These are phyloP conservation scores for Chondrilla cf. caribensis DNA, from an alignment of 37 sponge, comb jelly and placozoan species.

Conservation along the genomic window DNA sequence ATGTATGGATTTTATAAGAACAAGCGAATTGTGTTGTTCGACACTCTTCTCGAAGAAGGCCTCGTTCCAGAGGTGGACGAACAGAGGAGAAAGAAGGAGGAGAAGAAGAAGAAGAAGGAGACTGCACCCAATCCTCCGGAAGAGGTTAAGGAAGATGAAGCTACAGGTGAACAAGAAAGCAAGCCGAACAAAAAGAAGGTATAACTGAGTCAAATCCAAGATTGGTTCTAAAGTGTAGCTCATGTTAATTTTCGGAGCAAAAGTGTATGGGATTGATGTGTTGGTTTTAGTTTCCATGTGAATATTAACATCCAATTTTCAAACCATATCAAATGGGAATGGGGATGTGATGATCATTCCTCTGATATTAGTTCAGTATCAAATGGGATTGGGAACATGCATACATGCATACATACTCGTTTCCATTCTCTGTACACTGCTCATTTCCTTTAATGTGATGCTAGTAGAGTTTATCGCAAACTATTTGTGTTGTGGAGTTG, in stretches of 20 bases:
- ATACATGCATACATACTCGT: too few species aligned
- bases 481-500: too few species aligned
- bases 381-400: too few species aligned
- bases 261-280: too few species aligned
- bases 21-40: conserved; percentile 94
- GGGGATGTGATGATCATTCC: too few species aligned
- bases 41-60: conserved; percentile 81
- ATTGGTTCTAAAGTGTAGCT: too few species aligned
- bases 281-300: too few species aligned
- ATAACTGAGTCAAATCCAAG: too few species aligned
- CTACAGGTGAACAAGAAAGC: conserved; percentile 8
- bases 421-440: neutral
- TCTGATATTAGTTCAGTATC: too few species aligned
- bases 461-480: neutral
- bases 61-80: conserved; percentile 36
- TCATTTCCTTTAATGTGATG: neutral
- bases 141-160: conserved; percentile 2
- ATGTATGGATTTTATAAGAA: conserved; percentile 96
- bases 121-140: neutral
- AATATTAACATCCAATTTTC: too few species aligned
- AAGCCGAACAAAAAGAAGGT: neutral
- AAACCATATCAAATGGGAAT: too few species aligned
- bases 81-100: neutral
- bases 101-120: conserved; percentile 15
- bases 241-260: too few species aligned